Evolutionary conservation across 2,888 invertebrate species (phyloP), one percentile per base, ranked within the genome.

Genomic region (Lypha dubia): DNA sequence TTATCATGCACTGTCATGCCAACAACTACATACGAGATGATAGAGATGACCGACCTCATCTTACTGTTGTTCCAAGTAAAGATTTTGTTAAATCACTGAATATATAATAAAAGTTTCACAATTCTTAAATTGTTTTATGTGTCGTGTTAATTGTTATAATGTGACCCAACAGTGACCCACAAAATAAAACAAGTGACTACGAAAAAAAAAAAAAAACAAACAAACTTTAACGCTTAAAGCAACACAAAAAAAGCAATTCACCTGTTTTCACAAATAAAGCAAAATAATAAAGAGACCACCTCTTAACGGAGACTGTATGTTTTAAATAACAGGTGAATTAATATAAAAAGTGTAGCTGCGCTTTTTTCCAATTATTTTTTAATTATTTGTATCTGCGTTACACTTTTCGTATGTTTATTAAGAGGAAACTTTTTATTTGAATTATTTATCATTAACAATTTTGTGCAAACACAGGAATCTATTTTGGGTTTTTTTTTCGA

Each of bases 71-170:
- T 77, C 65, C 49, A 15, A 73, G 71, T 68, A 73, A 60, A 77
- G 77, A 83, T 73, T 60, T 67, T 74, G 17, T 79, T 79, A 73
- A 79, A 82, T 73, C 58, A 67, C 49, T 65, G 41, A 71, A 71
- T 46, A 71, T 46, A 71, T 17, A 51, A 67, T 65, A 63, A 81
- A 73, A 71, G 71, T 83, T 83, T 83, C 83, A 83, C 83, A 83
- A 83, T 77, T 77, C 60, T 44, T 68, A 77, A 81, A 84, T 81
- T 81, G 84, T 84, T 84, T 84, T 80, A 81, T 81, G 80, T 84
- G 80, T 76, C 76, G 67, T 71, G 84, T 77, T 84, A 84, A 81
- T 84, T 84, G 80, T 81, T 74, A 56, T 74, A 77, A 80, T 68
- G 62, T 81, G 80, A 84, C 84, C 84, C 35, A 74, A 81, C 81